Evolutionary conservation across 2,888 invertebrate species (phyloP), one percentile per base, ranked within the genome.

Genomic region (Polietes domitor): DNA sequence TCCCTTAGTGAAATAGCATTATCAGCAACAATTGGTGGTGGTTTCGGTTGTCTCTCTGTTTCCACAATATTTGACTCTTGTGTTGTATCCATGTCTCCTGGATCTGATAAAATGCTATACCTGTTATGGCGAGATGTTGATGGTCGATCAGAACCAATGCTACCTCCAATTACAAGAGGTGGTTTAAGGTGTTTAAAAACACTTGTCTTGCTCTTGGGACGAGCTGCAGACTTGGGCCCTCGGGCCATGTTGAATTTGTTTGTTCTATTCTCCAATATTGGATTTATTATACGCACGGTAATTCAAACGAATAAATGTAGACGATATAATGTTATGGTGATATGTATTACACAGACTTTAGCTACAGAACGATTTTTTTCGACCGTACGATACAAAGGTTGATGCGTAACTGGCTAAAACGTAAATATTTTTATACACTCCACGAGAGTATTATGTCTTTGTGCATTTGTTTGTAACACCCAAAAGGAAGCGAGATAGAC

Each of bases 11-110:
- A n/a, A 6, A 37, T 28, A n/a, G 21, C 28, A 19, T 19, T n/a
- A 12, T 55, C 32, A 12, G 47, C 72, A 47, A 72, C 55, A 9
- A 72, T 19, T 2, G 72, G 41, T n/a, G 55, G 41, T 10, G 72
- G 53, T 55, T 50, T 71, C 9, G 17, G 17, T 1, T 12, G 12
- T 50, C 4, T 50, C n/a, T 50, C 24, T 15, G 15, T 9, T 15
- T 71, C 50, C 12, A 26, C 26, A n/a, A 71, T 28, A 50, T 71
- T 47, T 17, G 50, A 28, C n/a, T 50, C 50, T 15, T 17, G 21
- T 24, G 47, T 47, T 50, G 50, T 5, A 50, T 71, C 26, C 50
- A 71, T 53, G 9, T 58, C 55, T 6, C 24, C 55, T 26, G 19
- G n/a, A 26, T 71, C 17, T 6, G 28, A n/a, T n/a, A 71, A 28